phyloP scores from a whole-genome alignment of 1,140 invertebrate genomes.

The Drosophila subobscura region DNA sequence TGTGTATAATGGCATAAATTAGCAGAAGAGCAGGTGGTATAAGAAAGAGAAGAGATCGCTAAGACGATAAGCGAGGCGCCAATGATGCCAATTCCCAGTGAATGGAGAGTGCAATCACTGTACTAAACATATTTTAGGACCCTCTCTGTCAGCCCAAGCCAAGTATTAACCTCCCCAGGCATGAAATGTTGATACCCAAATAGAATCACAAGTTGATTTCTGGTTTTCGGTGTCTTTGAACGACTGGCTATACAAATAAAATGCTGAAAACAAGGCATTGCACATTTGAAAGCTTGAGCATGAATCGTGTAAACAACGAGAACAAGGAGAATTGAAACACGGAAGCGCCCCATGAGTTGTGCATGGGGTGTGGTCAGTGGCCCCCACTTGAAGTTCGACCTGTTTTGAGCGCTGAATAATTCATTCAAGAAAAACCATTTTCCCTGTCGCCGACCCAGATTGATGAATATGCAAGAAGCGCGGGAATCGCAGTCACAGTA shows the following conservation, averaged over 20 bases:
- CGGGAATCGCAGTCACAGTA: too few relatives aligned
- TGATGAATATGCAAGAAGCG: slow-evolving; percentile 70
- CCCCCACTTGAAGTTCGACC: slow-evolving; percentile 49
- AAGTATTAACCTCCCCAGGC: too few relatives aligned
- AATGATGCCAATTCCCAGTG: too few relatives aligned
- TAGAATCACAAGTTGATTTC: slow-evolving; percentile 1
- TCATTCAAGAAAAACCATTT: slow-evolving; percentile 78
- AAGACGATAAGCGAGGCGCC: background rate
- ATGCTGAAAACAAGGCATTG: slow-evolving; percentile 29
- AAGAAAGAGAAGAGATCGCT: slow-evolving; percentile 8
- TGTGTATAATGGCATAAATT: slow-evolving; percentile 39
- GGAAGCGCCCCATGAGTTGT: slow-evolving; percentile 32
- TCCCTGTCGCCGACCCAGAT: slow-evolving; percentile 40
- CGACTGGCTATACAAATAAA: slow-evolving; percentile 34
- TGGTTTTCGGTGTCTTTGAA: slow-evolving; percentile 57
- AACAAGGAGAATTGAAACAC: slow-evolving; percentile 30
- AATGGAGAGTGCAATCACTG: too few relatives aligned
- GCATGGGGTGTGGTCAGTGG: slow-evolving; percentile 69
- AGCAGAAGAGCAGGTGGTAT: slow-evolving; percentile 18
- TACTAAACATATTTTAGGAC: too few relatives aligned
- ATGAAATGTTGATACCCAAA: slow-evolving; percentile 14
- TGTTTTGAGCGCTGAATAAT: slow-evolving; percentile 64
- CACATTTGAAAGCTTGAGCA: slow-evolving; percentile 54
- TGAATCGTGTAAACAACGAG: slow-evolving; percentile 51
- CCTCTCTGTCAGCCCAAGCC: too few relatives aligned